A percentile compares a stretch with the other conserved stretches of the same genome.
Evolutionary conservation across 2,113 vertebrate species (phyloP).

Genomic region (Heterochromis multidens): DNA sequence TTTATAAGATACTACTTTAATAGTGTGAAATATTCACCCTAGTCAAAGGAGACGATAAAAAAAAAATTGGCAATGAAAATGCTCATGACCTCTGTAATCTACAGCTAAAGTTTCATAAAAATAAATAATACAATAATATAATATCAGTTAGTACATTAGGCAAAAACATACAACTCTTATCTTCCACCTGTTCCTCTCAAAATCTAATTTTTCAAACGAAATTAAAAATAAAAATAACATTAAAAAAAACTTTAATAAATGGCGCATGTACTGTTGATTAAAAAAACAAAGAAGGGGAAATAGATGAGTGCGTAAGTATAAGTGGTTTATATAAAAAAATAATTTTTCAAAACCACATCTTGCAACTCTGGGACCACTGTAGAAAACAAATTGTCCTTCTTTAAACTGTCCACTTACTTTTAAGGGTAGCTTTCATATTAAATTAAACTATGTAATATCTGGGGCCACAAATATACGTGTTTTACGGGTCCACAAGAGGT

Average conservation of each 20-base stretch:
- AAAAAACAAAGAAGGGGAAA: too few species aligned
- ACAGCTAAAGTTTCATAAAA: not conserved
- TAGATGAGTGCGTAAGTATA: too few species aligned
- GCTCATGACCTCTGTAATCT: not conserved
- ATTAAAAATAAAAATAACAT: not conserved
- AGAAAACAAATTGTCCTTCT: too few species aligned
- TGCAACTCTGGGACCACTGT: too few species aligned
- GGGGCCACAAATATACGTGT: not conserved
- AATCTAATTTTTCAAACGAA: not conserved
- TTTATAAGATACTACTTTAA: too few species aligned
- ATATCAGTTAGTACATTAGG: not conserved
- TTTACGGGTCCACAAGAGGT: constrained; percentile 58
- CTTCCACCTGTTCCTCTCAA: not conserved
- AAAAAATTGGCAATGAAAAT: not conserved
- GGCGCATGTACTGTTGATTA: not conserved
- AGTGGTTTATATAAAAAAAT: too few species aligned
- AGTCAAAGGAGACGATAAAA: not conserved
- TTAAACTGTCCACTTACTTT: too few species aligned
- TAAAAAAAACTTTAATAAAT: not conserved
- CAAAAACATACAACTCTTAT: not conserved
- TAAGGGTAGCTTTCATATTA: not conserved
- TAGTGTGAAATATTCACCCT: not conserved
- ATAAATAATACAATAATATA: not conserved
- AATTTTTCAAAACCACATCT: too few species aligned
- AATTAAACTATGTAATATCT: not conserved